Base-by-base conservation (phyloP, 2,888 invertebrate species). In the Erebia aethiops region DNA sequence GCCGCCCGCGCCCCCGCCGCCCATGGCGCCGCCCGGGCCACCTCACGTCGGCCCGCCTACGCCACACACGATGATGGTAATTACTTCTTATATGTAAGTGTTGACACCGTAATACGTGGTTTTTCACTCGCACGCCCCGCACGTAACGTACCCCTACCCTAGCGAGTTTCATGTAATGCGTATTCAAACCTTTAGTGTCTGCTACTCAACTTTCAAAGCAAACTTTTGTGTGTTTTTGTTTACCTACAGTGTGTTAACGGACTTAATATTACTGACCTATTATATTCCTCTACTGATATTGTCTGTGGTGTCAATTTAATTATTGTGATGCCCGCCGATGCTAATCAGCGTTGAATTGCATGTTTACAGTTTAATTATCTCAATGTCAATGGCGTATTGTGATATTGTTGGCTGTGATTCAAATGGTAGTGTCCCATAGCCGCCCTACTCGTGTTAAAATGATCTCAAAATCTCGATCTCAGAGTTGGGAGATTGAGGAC, bases 41-140 rank as follows among this genome's bases (percentile, higher is more conserved):
- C 84, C 85, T 71, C 85, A 87, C 66, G 82, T 74, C 46, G 73
- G 41, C 18, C 54, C 75, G 68, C 87, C 92, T 73, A 85, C 91
- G 80, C 93, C 94, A 75, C 93, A 92, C 90, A 93, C 94, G 91
- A 92, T 92, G 92, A 93, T 93, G 93, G 92, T 93, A 94, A 93
- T 93, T 94, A 92, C 93, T 82, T 92, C 93, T 92, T 92, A 93
- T 93, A 91, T 93, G 94, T 92, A 93, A 93, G 92, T 92, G 92
- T 92, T 92, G 89, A 89, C 92, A 92, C 92, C 91, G 91, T 92
- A 91, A 91, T 93, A 93, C 87, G 92, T 92, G 92, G 86, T 91
- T 87, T 90, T 84, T 87, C 87, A 87, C 87, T 88, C 86, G 91
- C 91, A 91, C 91, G 82, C 87, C 90, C 89, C 85, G 91, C 92